These are phyloP conservation scores for Bimastos eiseni DNA, from an alignment of 2,888 invertebrate species.

Conservation along the genomic window DNA sequence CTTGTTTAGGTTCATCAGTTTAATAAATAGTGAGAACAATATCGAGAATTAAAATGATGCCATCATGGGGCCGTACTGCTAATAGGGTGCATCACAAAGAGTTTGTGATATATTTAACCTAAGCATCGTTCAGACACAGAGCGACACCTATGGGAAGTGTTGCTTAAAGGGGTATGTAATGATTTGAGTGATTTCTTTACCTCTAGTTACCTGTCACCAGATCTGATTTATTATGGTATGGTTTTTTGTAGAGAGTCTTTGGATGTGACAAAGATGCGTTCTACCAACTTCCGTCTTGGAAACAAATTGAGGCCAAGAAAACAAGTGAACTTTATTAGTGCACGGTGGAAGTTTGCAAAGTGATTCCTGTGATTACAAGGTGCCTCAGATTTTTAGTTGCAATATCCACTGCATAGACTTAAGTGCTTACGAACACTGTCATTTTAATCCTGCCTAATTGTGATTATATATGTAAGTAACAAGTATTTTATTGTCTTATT, in stretches of 20 bases:
- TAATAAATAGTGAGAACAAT: no score
- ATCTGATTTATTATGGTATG: background rate
- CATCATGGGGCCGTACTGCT: no score
- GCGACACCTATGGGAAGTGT: background rate
- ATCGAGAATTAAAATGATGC: no score
- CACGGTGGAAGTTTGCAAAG: background rate
- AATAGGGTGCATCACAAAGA: no score
- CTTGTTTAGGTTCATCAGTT: no score
- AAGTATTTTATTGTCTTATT: background rate
- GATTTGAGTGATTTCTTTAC: background rate
- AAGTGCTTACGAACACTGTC: background rate
- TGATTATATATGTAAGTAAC: background rate
- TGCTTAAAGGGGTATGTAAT: background rate
- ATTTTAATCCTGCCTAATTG: background rate
- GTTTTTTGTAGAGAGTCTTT: slow-evolving; percentile 69
- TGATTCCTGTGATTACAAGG: background rate
- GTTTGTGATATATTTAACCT: no score
- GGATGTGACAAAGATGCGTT: slow-evolving; percentile 83
- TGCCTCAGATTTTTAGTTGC: background rate
- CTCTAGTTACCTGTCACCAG: background rate
- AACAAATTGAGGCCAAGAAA: slow-evolving; percentile 86
- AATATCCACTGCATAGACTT: slow-evolving; percentile 61
- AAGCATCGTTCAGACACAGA: no score
- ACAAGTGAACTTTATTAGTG: slow-evolving; percentile 77
- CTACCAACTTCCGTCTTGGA: slow-evolving; percentile 82